phyloP scores from a whole-genome alignment of 2,888 invertebrate species.

The Leucoma salicis region DNA sequence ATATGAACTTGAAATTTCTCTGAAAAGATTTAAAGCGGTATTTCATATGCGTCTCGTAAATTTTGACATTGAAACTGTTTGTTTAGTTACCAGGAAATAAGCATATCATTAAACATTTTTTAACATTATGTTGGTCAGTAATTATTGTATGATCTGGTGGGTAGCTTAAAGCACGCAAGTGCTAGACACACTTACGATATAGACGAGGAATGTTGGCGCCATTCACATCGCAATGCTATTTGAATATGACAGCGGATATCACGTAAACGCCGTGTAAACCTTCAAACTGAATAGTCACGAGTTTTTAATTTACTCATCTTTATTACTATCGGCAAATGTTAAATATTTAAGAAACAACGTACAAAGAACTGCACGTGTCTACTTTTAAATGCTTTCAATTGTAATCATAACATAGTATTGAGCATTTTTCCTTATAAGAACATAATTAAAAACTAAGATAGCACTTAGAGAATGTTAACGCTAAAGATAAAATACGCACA shows the following conservation, averaged over 20 bases:
- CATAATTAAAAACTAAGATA: too few species aligned
- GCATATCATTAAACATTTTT: slow-evolving; percentile 19
- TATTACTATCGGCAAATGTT: slow-evolving; percentile 44
- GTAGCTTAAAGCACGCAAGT: slow-evolving; percentile 25
- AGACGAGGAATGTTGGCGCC: slow-evolving; percentile 64
- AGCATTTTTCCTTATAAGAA: too few species aligned
- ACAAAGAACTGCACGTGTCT: too few species aligned
- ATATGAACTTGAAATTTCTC: slow-evolving; percentile 40
- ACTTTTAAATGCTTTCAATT: too few species aligned
- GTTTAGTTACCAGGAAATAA: slow-evolving; percentile 68
- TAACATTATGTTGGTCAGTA: slow-evolving; percentile 47
- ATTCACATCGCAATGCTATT: slow-evolving; percentile 46
- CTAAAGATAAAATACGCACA: too few species aligned
- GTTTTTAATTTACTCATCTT: slow-evolving; percentile 41
- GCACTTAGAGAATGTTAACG: too few species aligned
- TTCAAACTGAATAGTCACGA: slow-evolving; percentile 59
- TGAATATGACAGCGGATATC: slow-evolving; percentile 58
- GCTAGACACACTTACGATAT: slow-evolving; percentile 28
- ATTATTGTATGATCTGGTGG: slow-evolving; percentile 50
- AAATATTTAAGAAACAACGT: slow-evolving; percentile 14
- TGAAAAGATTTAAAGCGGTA: slow-evolving; percentile 42
- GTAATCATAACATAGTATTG: too few species aligned
- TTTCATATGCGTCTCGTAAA: slow-evolving; percentile 68
- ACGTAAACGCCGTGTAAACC: slow-evolving; percentile 53
- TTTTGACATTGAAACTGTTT: slow-evolving; percentile 73